Percentiles rank a stretch among this genome's conserved stretches.
Evolutionary conservation across 2,113 vertebrate species (phyloP).

Genomic region (Gavia stellata): DNA sequence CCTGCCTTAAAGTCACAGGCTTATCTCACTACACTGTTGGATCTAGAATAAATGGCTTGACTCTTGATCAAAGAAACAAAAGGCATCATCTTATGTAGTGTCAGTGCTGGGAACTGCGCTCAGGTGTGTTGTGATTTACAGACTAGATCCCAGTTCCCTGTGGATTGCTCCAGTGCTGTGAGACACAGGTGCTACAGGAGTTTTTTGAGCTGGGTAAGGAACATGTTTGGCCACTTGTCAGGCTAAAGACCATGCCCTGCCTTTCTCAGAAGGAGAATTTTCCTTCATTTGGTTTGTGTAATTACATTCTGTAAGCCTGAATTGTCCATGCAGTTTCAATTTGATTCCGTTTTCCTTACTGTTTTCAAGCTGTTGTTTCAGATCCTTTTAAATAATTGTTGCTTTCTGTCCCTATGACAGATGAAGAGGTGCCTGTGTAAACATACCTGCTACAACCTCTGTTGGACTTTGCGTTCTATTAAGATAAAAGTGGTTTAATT

Average conservation of each 20-base stretch:
- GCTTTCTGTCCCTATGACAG: neutral
- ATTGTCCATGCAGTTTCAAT: constrained; percentile 20
- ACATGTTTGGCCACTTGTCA: neutral
- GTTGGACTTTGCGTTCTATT: neutral
- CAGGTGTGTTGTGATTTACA: neutral
- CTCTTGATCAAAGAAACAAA: neutral
- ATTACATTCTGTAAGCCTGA: constrained; percentile 38
- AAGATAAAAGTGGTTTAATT: neutral
- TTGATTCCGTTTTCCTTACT: constrained; percentile 9
- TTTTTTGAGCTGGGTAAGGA: neutral
- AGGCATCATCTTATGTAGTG: neutral
- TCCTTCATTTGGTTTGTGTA: constrained; percentile 19
- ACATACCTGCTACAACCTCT: neutral
- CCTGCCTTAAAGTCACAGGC: neutral
- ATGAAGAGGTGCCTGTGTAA: neutral
- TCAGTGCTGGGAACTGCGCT: neutral
- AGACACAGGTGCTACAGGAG: neutral
- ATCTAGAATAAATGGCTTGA: neutral
- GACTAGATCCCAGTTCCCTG: neutral
- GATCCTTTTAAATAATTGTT: neutral
- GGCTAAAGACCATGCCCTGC: constrained; percentile 8
- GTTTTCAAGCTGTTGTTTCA: neutral
- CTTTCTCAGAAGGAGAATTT: constrained; percentile 34
- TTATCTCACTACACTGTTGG: neutral
- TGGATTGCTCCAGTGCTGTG: neutral